Base-by-base conservation (phyloP, 2,797 vertebrate species). In the Lutjanus argentimaculatus region DNA sequence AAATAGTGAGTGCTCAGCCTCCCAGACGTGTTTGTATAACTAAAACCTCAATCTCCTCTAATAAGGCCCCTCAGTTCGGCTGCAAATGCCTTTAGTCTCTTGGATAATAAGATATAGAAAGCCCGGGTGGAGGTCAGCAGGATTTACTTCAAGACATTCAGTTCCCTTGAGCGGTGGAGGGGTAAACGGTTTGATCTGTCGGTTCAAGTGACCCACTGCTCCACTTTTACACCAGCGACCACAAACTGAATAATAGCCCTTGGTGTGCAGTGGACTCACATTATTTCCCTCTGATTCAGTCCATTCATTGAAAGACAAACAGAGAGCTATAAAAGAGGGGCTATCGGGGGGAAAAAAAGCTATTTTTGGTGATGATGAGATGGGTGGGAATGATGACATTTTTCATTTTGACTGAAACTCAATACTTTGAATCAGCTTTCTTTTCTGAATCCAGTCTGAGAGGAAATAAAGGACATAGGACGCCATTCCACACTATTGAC, bases 331-430 rank as follows among this genome's bases (percentile, higher is more conserved):
- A 10, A 62, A 43, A 17, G 19, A 30, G 51, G 2, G 14, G 57
- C 68, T 58, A 53, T 75, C 7, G 30, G 1, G 9, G 14, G 2
- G 1, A 19, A 68, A 36, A 53, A 52, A 14, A 48, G 22, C 22
- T n/a, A 63, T 62, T 65, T 77, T 42, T 61, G 30, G 69, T 75
- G 56, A 77, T 42, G 76, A 77, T 75, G 75, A 65, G 55, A 83
- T 67, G 61, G 22, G 30, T 17, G 15, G 16, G 11, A 59, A 80
- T 7, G 3, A 45, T 10, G 58, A 14, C 25, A 67, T 80, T 71
- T 79, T 70, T 83, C 40, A 72, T 56, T 84, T 30, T 62, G 73
- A 86, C 70, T 76, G 57, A 67, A 72, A 83, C 52, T 72, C 77
- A 71, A 58, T 71, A 74, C 56, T 81, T 67, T 15, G 12, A 48